These are phyloP conservation scores for Drosophila sproati DNA, from an alignment of 1,140 invertebrate genomes.

Conservation along the genomic window DNA sequence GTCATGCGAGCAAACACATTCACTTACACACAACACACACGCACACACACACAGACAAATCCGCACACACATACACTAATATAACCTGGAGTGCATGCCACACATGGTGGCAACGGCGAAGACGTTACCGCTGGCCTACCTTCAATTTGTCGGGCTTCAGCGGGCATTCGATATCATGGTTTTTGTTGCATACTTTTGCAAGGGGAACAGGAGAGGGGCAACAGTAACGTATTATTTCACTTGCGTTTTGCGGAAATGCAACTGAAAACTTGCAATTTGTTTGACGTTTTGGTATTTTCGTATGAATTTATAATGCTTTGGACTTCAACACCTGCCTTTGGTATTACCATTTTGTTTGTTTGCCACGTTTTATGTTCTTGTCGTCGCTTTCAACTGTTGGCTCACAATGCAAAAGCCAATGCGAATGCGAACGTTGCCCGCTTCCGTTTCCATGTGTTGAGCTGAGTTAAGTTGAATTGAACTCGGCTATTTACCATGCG, in stretches of 20 bases:
- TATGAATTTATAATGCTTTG: constrained; percentile 78
- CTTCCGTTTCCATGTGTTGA: not conserved
- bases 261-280: constrained; percentile 83
- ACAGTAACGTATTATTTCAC: constrained; percentile 76
- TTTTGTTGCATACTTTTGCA: constrained; percentile 52
- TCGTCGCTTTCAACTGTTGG: constrained; percentile 42
- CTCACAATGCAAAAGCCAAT: constrained; percentile 18
- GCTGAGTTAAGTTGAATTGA: constrained; percentile 5
- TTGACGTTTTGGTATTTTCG: constrained; percentile 79
- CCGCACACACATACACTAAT: constrained; percentile 6
- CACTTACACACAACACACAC: constrained; percentile 19
- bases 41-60: constrained; percentile 42
- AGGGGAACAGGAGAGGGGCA: constrained; percentile 3
- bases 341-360: constrained; percentile 49
- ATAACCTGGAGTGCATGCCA: too few species aligned
- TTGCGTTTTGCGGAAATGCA: constrained; percentile 82
- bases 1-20: constrained; percentile 66
- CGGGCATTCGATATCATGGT: constrained; percentile 60
- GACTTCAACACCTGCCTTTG: constrained; percentile 75
- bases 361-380: constrained; percentile 28
- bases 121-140: constrained; percentile 63
- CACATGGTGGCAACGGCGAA: constrained; percentile 41
- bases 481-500: constrained; percentile 49
- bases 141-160: constrained; percentile 71
- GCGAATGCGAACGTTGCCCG: constrained; percentile 39